These are phyloP conservation scores for Aphis gossypii DNA, from an alignment of 1,140 invertebrate genomes.

Conservation along the genomic window DNA sequence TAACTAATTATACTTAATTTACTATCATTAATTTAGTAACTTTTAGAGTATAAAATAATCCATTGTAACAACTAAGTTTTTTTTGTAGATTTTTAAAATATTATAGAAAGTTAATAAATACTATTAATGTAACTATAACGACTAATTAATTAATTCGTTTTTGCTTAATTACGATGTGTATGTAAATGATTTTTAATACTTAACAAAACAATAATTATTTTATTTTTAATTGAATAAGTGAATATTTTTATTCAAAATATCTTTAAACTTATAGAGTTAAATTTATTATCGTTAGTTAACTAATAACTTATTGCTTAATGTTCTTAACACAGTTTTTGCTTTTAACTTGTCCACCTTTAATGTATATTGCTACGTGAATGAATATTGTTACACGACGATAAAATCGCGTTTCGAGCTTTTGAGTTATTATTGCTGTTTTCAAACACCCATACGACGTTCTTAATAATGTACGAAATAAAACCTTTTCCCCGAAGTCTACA, in stretches of 20 bases:
- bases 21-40: background rate
- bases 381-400: background rate
- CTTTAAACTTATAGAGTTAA: background rate
- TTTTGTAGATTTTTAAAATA: background rate
- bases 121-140: too few species aligned
- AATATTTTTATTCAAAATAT: background rate
- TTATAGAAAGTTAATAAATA: background rate
- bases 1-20: background rate
- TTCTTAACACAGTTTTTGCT: background rate
- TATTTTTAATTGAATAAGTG: background rate
- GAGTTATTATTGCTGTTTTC: background rate
- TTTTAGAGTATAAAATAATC: background rate
- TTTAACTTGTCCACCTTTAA: background rate
- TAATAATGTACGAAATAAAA: background rate
- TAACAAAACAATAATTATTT: background rate
- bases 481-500: background rate
- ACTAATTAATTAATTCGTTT: too few species aligned
- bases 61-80: background rate
- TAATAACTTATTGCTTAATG: background rate
- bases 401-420: background rate
- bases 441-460: background rate
- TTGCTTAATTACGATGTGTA: background rate
- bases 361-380: background rate
- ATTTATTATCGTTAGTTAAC: background rate
- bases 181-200: background rate